Base-by-base conservation (phyloP, 2,113 vertebrate genomes). In the Atlantisia rogersi region DNA sequence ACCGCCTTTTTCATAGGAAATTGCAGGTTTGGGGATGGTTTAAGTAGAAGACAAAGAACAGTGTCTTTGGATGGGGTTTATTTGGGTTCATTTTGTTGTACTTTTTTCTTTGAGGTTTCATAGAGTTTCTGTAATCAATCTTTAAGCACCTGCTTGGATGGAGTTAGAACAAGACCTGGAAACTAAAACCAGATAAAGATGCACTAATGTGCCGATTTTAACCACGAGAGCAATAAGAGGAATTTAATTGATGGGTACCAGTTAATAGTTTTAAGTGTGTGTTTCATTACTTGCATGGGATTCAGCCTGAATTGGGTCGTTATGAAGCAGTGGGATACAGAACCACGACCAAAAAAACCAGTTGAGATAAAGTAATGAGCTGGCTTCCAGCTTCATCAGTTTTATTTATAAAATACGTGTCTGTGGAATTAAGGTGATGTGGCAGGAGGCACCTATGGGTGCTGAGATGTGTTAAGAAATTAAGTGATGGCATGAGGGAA, bases 1-100 rank as follows among this genome's bases (percentile, higher is more conserved):
- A 93, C 12, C 1, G 0, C 35, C 60, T 86, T n/a, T 62, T 46
- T 18, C 48, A 4, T 32, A 40, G 68, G 95, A 78, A 52, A 14
- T 83, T 31, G 5, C 93, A 97, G 95, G 95, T 97, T 97, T 95
- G 93, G 91, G 94, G 69, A 3, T 52, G 68, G 58, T 59, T 73
- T 62, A 4, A 91, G 62, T 7, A 4, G 74, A 84, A 77, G 92
- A 70, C 32, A 28, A 64, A 52, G 48, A 9, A 13, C 6, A n/a
- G 60, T 78, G 69, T 37, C 44, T 65, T 50, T 79, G 77, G 59
- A 40, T 71, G 74, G 86, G 88, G 80, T 18, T 94, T 40, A 42
- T 16, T 40, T 55, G 22, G 37, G 4, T 46, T 28, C 58, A n/a
- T 32, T 76, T 28, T n/a, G 12, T 75, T 56, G 1, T 0, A 0